Base-by-base conservation (phyloP, 2,113 vertebrate genomes). In the Polyodon spathula region DNA sequence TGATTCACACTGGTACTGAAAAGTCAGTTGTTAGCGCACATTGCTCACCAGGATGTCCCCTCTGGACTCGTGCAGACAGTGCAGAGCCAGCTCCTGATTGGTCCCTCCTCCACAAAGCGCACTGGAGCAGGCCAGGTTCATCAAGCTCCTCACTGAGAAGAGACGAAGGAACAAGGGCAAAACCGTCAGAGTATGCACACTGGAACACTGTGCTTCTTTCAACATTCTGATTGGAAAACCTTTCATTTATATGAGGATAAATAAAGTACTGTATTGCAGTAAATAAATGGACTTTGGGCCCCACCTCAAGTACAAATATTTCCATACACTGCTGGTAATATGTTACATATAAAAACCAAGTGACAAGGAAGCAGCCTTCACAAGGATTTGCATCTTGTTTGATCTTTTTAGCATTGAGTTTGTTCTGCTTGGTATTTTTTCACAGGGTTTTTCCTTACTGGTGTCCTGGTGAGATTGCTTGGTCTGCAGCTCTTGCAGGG, bases 51-150 rank as follows among this genome's bases (percentile, higher is more conserved):
- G 80, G 76, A 97, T 84, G 70, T 91, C 88, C 65, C 96, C 96
- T 65, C 85, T 86, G 64, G 87, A 86, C 81, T 95, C 89, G 1
- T 97, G 84, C 64, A 99, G 82, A 80, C 86, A 95, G 71, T 99
- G 96, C 73, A 93, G 78, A 0, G 90, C 90, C 65, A 99, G 77
- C 78, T 99, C 96, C 83, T 97, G 95, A 81, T 99, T 99, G 70
- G 94, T 97, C 67, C 96, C 96, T 55, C 84, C 95, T 16, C 95
- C 94, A 61, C 78, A 87, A 71, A 99, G 78, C 67, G 90, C 91
- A 65, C 93, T 97, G 69, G 96, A 98, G 70, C 95, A 98, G 62
- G 95, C 91, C 68, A 97, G 87, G 63, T 92, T 91, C 80, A 97
- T 84, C 61, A 99, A 86, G 71, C 89, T 85, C 68, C 93, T 85